These are phyloP conservation scores for Blastobasis lacticolella DNA, from an alignment of 2,888 invertebrate species.

Conservation along the genomic window DNA sequence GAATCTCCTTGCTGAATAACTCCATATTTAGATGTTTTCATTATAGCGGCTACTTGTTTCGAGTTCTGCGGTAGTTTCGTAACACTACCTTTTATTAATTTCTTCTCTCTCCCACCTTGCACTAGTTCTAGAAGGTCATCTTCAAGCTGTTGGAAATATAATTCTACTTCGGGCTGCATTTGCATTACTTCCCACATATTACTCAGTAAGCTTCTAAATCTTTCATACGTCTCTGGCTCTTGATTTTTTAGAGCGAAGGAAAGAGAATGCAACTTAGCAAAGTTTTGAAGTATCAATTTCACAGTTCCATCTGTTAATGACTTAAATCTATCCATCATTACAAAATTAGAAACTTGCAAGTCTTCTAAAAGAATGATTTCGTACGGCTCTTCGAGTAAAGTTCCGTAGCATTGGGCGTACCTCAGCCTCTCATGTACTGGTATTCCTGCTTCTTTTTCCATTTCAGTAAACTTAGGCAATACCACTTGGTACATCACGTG, in stretches of 20 bases:
- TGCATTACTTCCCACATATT: neutral
- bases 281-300: conserved; percentile 23
- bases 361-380: conserved; percentile 40
- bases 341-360: conserved; percentile 19
- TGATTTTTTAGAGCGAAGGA: conserved; percentile 28
- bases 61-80: neutral
- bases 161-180: neutral
- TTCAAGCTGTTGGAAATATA: neutral
- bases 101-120: neutral
- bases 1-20: conserved; percentile 24
- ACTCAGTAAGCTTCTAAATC: neutral
- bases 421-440: conserved; percentile 22
- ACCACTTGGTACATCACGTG: conserved; percentile 26
- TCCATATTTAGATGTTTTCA: conserved; percentile 11
- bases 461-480: conserved; percentile 24
- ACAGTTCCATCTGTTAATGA: conserved; percentile 11
- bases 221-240: conserved; percentile 14
- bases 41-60: neutral
- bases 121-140: neutral
- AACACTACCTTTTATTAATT: neutral
- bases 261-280: conserved; percentile 29
- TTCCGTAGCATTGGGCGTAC: conserved; percentile 30
- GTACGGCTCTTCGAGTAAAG: conserved; percentile 18
- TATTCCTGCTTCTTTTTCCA: conserved; percentile 20
- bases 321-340: conserved; percentile 25